Conservation (phyloP, 2,797 vertebrate genomes). For the Rhinatrema bivittatum region DNA sequence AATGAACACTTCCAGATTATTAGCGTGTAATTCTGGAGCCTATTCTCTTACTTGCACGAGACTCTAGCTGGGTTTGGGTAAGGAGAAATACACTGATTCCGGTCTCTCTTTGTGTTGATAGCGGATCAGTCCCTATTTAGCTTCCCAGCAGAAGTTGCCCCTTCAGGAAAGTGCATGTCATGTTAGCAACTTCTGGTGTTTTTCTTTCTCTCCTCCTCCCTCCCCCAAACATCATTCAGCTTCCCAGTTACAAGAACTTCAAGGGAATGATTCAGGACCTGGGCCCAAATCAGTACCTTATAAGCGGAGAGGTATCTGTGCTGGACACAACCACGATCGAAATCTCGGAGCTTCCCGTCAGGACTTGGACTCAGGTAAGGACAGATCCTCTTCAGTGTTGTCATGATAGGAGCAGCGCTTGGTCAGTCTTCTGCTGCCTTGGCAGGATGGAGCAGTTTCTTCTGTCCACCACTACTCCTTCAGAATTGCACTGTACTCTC, state of each 20-base stretch:
- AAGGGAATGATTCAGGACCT: conserved; percentile 83
- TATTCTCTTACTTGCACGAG: not conserved
- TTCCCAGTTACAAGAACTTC: conserved; percentile 91
- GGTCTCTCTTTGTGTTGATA: too few species aligned
- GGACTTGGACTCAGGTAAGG: conserved; percentile 91
- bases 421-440: too few species aligned
- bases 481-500: too few species aligned
- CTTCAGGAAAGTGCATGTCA: too few species aligned
- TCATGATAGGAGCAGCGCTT: fast-evolving
- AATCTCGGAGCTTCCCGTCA: conserved; percentile 90
- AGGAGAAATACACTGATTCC: too few species aligned
- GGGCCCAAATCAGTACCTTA: conserved; percentile 76
- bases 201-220: conserved; percentile 11
- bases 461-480: too few species aligned
- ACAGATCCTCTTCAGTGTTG: too few species aligned
- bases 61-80: not conserved
- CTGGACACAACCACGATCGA: conserved; percentile 89
- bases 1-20: fast-evolving
- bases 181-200: too few species aligned
- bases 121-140: too few species aligned
- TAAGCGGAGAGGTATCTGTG: conserved; percentile 86
- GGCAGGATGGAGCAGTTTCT: too few species aligned
- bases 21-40: not conserved
- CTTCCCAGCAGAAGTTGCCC: too few species aligned
- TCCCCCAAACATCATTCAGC: too few species aligned